These are phyloP conservation scores for Psylliodes chrysocephalus DNA, from an alignment of 2,888 invertebrate genomes.

Conservation along the genomic window DNA sequence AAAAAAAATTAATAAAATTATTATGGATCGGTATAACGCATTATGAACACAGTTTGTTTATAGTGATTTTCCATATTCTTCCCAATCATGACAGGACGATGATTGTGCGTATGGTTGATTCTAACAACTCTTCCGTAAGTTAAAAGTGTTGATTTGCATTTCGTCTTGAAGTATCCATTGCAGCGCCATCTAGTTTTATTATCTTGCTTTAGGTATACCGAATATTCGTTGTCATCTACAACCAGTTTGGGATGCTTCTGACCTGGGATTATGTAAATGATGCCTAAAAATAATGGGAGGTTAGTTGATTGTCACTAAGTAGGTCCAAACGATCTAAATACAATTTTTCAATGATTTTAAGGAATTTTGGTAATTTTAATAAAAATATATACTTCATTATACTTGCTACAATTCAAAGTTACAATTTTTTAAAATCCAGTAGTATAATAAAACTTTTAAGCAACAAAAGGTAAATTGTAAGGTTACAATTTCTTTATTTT, in stretches of 20 bases:
- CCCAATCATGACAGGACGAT: conserved; percentile 40
- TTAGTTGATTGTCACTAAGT: too few relatives aligned
- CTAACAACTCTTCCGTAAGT: conserved; percentile 47
- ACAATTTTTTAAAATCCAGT: too few relatives aligned
- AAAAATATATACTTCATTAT: too few relatives aligned
- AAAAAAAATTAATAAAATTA: too few relatives aligned
- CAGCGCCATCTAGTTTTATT: conserved; percentile 54
- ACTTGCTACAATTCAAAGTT: too few relatives aligned
- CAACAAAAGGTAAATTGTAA: too few relatives aligned
- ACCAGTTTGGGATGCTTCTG: conserved; percentile 51
- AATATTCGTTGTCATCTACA: conserved; percentile 48
- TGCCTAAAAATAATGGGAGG: conserved; percentile 47
- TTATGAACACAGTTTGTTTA: conserved; percentile 40
- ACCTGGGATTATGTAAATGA: conserved; percentile 43
- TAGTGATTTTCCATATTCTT: conserved; percentile 29
- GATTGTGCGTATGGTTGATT: conserved; percentile 49
- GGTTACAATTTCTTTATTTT: too few relatives aligned
- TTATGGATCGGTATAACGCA: conserved; percentile 25
- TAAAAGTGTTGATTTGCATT: conserved; percentile 46
- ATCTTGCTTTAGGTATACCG: conserved; percentile 46
- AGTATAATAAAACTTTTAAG: too few relatives aligned
- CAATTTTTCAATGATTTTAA: too few relatives aligned
- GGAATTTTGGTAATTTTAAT: too few relatives aligned
- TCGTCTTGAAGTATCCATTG: conserved; percentile 47
- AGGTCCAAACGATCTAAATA: too few relatives aligned